phyloP scores from a whole-genome alignment of 2,888 invertebrate genomes.

The Neoaliturus tenellus region DNA sequence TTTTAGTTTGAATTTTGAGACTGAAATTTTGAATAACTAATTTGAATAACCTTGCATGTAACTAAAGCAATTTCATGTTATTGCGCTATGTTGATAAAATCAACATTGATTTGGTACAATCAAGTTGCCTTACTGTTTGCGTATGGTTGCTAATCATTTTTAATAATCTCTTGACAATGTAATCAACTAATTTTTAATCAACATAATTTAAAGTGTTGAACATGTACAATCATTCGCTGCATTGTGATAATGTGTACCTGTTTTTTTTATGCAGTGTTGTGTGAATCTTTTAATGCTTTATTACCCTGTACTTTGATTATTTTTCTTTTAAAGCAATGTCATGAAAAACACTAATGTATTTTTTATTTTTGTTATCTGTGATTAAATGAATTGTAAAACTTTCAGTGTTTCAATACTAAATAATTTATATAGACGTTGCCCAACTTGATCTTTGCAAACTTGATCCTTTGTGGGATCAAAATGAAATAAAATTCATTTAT shows the following conservation, averaged over 20 bases:
- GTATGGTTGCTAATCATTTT: no score
- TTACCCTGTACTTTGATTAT: background rate
- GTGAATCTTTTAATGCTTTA: background rate
- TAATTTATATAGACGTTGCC: no score
- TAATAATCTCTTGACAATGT: background rate
- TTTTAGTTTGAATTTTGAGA: no score
- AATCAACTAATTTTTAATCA: background rate
- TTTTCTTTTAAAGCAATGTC: background rate
- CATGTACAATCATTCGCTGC: background rate
- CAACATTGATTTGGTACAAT: no score
- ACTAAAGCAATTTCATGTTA: no score
- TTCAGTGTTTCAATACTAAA: no score
- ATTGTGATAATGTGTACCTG: slow-evolving; percentile 3
- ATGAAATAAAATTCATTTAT: no score
- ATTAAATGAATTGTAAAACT: background rate
- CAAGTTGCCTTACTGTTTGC: background rate
- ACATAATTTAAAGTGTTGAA: background rate
- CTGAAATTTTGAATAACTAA: no score
- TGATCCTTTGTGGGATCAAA: no score
- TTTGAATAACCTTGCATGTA: no score
- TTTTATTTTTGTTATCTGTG: background rate
- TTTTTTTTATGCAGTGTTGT: background rate
- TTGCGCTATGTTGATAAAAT: no score
- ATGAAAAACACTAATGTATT: background rate
- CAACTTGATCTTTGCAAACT: no score